Base-by-base conservation (phyloP, 2,888 invertebrate species). In the Sphecodes monilicornis region DNA sequence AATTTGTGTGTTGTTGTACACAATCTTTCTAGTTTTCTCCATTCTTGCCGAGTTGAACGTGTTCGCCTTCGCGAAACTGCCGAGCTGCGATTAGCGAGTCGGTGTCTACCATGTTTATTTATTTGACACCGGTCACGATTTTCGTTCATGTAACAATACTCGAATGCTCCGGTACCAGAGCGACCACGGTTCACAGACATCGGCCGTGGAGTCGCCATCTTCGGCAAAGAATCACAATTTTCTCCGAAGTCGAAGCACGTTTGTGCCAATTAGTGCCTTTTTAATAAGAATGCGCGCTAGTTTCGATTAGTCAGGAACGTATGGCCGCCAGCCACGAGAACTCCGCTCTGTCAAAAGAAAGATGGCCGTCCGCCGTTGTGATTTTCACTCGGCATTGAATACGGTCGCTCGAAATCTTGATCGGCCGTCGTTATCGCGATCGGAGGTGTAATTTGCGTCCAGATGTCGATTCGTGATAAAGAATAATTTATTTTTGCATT, bases 11-110 rank as follows among this genome's bases (percentile, higher is more conserved):
- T 57, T 95, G 0, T 95, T 97, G 13, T 98, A 98, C 92, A 88
- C 95, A 0, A 92, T 97, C 6, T 98, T 98, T 91, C 96, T 98
- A 6, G 96, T 96, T 0, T 95, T 98, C 76, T 97, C 98, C 6
- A 96, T 98, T 84, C 95, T 98, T 39, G 96, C 97, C 76, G 98
- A 98, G 95, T 96, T 97, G 94, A 97, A 97, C 88, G 95, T 97
- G 1, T 97, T 98, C 92, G 1, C 4, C 26, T 0, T 13, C 3
- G n/a, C 3, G 11, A 13, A 13, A 11, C 4, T 26, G 13, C 13
- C 57, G 13, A 5, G 5, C 29, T 29, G 26, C 29, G 29, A 16
- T 6, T 29, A 60, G 16, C 60, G 29, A 13, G n/a, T 1, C 22
- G 8, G 13, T 16, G 29, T 16, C 6, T 29, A 13, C 2, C 6